Evolutionary conservation across 2,113 vertebrate genomes (phyloP), one percentile per base, ranked within the genome.

Genomic region (Puntigrus tetrazona): DNA sequence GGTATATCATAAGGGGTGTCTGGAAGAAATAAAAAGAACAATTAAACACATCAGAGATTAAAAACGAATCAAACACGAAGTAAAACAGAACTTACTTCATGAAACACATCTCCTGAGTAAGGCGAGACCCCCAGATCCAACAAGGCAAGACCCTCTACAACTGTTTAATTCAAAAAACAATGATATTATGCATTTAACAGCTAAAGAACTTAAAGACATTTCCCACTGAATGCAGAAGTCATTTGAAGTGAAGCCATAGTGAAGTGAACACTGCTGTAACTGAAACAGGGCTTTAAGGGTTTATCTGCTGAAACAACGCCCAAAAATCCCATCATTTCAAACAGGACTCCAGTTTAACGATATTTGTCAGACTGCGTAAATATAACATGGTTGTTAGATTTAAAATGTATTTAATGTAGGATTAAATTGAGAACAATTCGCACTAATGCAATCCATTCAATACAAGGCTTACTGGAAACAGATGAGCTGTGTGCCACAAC

Each of bases 1-100:
- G 93, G 92, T 99, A 99, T 89, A 99, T 97, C 89, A 96, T 95
- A 89, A 99, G 93, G 0, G 98, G 98, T 25, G 98, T 99, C 98
- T 99, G 93, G 72, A 84, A 90, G 77, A 91, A 20, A 77, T 87
- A 89, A 91, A 87, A 5, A 74, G 50, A 89, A 5, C 6, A 25
- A 3, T 36, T 5, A 11, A 5, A n/a, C 50, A 43, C 59, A 47
- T 13, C 13, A 18, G 13, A 80, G 5, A 8, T 7, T 14, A 61
- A 34, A n/a, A 43, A 31, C 25, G 4, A 27, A 43, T 63, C 3
- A 52, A 31, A 5, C 14, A 31, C 9, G 31, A 80, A 27, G 14
- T 13, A 18, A 43, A 34, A 65, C 10, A 29, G 81, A 82, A 94
- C 95, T 93, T 87, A 99, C 98, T 96, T 99, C 98, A 81, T 99